Evolutionary conservation across 2,797 vertebrate species (phyloP).

Genomic region (Tangara arthus): DNA sequence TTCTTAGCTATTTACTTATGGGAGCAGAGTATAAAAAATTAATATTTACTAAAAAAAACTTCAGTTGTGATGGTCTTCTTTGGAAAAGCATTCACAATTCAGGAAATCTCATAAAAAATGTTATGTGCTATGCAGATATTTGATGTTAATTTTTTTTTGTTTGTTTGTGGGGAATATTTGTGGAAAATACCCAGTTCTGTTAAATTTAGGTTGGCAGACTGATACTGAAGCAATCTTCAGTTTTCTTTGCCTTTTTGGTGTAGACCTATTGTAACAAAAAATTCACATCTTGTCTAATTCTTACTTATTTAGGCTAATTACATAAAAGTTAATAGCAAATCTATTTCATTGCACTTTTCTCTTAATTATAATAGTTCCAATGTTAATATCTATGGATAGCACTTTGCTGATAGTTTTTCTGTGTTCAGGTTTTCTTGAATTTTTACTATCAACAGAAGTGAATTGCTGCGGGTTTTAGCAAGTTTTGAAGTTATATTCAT

Average conservation of each 20-base stretch:
- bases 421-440: neutral
- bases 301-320: neutral
- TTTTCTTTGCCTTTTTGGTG: neutral
- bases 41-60: neutral
- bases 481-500: neutral
- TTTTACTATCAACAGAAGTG: neutral
- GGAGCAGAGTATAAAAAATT: neutral
- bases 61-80: accelerated
- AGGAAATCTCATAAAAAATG: neutral
- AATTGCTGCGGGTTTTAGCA: neutral
- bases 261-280: neutral
- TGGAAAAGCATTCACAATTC: neutral
- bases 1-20: neutral
- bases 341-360: neutral
- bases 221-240: neutral
- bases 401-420: neutral
- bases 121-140: neutral
- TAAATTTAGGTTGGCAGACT: neutral
- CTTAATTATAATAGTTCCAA: neutral
- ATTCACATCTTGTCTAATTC: neutral
- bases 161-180: neutral
- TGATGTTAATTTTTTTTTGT: neutral
- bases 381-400: neutral
- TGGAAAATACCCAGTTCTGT: neutral
- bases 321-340: neutral